These are phyloP conservation scores for Gambusia holbrooki DNA, from an alignment of 2,113 vertebrate species.

Conservation along the genomic window DNA sequence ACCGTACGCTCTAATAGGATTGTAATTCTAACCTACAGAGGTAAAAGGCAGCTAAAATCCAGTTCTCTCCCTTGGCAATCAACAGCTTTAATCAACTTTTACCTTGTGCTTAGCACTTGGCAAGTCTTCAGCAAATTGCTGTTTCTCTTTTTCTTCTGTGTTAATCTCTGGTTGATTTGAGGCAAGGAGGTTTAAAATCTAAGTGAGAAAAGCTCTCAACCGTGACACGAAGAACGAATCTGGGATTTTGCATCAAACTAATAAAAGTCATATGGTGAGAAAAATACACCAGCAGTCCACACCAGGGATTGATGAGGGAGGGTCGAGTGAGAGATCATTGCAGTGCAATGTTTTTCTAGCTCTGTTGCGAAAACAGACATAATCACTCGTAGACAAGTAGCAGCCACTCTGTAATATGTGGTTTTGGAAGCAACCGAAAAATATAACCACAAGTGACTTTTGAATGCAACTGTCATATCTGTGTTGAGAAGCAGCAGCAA, in stretches of 20 bases:
- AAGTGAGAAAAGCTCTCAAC: constrained; percentile 47
- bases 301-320: constrained; percentile 61
- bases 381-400: constrained; percentile 44
- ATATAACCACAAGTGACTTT: constrained; percentile 47
- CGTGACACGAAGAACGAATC: constrained; percentile 57
- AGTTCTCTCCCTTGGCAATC: constrained; percentile 48
- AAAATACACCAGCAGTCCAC: constrained; percentile 49
- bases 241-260: constrained; percentile 63
- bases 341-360: constrained; percentile 54
- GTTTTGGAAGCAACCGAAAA: constrained; percentile 52
- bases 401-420: constrained; percentile 51
- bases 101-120: constrained; percentile 8
- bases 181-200: constrained; percentile 38
- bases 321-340: constrained; percentile 54
- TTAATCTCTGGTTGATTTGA: constrained; percentile 38
- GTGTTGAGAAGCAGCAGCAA: constrained; percentile 15
- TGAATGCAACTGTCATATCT: constrained; percentile 27
- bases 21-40: constrained; percentile 31
- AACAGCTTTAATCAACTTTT: constrained; percentile 35
- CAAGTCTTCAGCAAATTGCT: constrained; percentile 49
- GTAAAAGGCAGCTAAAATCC: constrained; percentile 39
- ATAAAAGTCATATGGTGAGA: constrained; percentile 68
- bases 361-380: constrained; percentile 68
- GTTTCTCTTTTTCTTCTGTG: constrained; percentile 14
- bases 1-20: constrained; percentile 11